Evolutionary conservation across 2,888 invertebrate species (phyloP), one percentile per base, ranked within the genome.

Genomic region (Phengaris alcon): DNA sequence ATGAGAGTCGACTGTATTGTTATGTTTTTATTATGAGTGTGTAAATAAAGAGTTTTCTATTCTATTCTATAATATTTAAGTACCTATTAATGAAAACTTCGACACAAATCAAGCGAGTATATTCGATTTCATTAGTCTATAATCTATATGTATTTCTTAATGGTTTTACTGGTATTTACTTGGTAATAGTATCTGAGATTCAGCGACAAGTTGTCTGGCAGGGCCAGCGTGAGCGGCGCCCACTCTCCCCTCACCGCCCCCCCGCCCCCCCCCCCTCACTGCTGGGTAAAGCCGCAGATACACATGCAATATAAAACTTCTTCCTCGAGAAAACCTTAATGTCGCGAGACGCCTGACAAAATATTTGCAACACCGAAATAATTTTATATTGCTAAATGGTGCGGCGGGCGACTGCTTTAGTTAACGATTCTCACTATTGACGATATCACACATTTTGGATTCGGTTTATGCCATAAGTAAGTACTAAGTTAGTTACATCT

Each of bases 161-260:
- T 70, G 74, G 75, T 75, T 75, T 69, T 70, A 55, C 35, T 74
- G 48, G 54, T 73, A 57, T 75, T 64, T 70, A 52, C 72, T 74
- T 74, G 59, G 77, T 75, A 74, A 72, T 73, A 74, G 77, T 74
- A 75, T 75, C 72, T 73, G 75, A 77, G 78, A 79, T 76, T 75
- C 87, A 90, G 91, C 92, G 93, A 91, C 93, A 90, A 90, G 87
- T 92, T 92, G 93, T 93, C 93, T 93, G 90, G 91, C 88, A 84
- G 85, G 87, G 86, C 86, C 84, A 85, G 85, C 84, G 84, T 77
- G 80, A 78, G 82, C 82, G 79, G 83, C 78, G 80, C 80, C 80
- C 80, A 78, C 78, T 76, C 79, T 72, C 70, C 80, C 77, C 78
- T 72, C 75, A 54, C 52, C 75, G 54, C 35, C 79, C 72, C 76